Percentiles rank a stretch among this genome's conserved stretches.
Evolutionary conservation across 2,888 invertebrate genomes (phyloP).

Genomic region (Halictus quadricinctus): DNA sequence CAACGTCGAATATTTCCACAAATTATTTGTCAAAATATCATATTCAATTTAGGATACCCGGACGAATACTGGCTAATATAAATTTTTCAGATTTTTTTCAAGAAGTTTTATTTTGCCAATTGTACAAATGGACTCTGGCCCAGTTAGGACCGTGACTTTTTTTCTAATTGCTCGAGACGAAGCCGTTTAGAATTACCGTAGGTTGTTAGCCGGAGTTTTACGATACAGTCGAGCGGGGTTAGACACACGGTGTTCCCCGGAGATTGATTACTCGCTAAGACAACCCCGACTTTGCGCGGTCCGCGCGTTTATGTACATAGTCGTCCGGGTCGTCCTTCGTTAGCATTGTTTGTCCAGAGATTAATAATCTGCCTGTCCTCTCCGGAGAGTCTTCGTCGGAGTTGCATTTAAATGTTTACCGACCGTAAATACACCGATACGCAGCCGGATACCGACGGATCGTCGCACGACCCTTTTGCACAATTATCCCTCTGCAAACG

Average conservation of each 20-base stretch:
- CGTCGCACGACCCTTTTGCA: neutral
- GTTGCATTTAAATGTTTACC: conserved; percentile 59
- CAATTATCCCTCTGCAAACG: neutral
- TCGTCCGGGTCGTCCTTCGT: conserved; percentile 56
- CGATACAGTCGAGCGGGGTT: neutral
- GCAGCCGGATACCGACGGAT: conserved; percentile 19
- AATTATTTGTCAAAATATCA: neutral
- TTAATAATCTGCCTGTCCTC: conserved; percentile 57
- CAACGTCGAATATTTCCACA: neutral
- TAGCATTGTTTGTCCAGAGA: conserved; percentile 61
- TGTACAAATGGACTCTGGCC: neutral
- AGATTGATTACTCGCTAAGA: conserved; percentile 53
- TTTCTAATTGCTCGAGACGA: neutral
- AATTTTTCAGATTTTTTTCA: too few species aligned
- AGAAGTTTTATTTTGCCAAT: neutral
- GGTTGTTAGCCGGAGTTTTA: conserved; percentile 3
- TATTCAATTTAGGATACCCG: too few species aligned
- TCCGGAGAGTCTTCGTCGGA: conserved; percentile 33
- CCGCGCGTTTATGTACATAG: conserved; percentile 53
- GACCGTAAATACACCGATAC: conserved; percentile 38
- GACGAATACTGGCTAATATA: too few species aligned
- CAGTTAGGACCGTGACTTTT: neutral
- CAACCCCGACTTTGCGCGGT: conserved; percentile 51
- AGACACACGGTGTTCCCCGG: neutral
- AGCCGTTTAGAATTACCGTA: neutral